A percentile compares a stretch with the other conserved stretches of the same genome.
Conservation (phyloP, 2,113 vertebrate genomes). For the Vulpes vulpes region DNA sequence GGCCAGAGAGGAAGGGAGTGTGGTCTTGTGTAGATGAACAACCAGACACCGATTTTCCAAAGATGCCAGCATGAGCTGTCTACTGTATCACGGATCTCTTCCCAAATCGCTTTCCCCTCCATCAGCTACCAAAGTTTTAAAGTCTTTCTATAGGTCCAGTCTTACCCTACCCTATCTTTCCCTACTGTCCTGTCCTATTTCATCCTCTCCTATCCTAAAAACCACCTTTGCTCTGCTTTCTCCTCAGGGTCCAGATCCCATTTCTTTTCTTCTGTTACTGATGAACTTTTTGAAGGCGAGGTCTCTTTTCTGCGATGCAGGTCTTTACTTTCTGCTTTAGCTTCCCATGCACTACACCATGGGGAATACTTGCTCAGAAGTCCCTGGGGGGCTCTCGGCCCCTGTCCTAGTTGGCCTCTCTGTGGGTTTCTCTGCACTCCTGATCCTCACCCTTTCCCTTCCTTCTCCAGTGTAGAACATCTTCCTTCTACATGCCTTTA, state of each 20-base stretch:
- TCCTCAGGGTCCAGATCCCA: neutral
- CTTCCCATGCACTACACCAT: neutral
- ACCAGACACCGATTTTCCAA: neutral
- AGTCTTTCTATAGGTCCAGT: neutral
- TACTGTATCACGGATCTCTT: neutral
- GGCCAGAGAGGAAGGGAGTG: neutral
- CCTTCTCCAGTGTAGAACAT: neutral
- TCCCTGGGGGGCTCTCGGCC: neutral
- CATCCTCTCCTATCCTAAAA: neutral
- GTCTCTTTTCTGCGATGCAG: neutral
- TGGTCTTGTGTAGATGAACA: neutral
- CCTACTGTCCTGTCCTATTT: neutral
- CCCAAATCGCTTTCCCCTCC: neutral
- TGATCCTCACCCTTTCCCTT: neutral
- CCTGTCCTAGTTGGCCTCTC: neutral
- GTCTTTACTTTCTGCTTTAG: neutral
- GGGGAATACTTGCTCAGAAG: neutral
- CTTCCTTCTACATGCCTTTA: neutral
- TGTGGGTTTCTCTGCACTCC: neutral
- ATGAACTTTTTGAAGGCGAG: neutral
- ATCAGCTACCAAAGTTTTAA: neutral
- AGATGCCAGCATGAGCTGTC: neutral
- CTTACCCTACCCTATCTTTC: accelerated
- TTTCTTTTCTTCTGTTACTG: neutral
- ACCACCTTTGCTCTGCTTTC: neutral